Evolutionary conservation across 2,797 vertebrate genomes (phyloP), one percentile per base, ranked within the genome.

Genomic region (Erithacus rubecula): DNA sequence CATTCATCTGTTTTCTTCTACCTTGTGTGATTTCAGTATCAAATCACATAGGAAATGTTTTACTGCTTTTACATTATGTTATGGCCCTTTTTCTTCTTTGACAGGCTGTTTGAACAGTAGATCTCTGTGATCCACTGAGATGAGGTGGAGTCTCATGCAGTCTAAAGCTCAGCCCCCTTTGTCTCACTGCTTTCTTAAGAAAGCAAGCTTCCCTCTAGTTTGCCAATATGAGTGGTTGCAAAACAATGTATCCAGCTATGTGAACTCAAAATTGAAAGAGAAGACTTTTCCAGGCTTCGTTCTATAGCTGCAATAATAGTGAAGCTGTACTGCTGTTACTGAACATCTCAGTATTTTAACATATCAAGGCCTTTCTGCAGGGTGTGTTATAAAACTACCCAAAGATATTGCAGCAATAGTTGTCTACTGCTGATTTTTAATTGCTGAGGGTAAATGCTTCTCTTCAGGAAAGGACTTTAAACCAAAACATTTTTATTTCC

Each of bases 391-490:
- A 90, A 94, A 94, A 79, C 55, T 52, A 80, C 52, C 37, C 37
- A 70, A 76, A 94, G 81, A 90, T 83, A 84, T 75, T 87, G 49
- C 68, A 87, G 47, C 67, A 84, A 59, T 36, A 91, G 44, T 23
- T 56, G 9, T 80, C 64, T 93, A 41, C 87, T 79, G 67, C 78
- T 94, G 77, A 29, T 74, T 89, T 47, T 82, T 94, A 92, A 96
- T 92, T 94, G 93, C 75, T 84, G 43, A 68, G 26, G 18, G 44
- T 95, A 92, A 95, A 81, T 5, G 1, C 47, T 85, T 82, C 75
- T 87, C 94, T 88, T 95, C 70, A 58, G 91, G 94, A 93, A 87
- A 82, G 46, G 47, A 71, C 46, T 94, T 95, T 70, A 95, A 96
- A 87, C 39, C 24, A 81, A 91, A 95, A 89, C 36, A 65, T 81